phyloP scores from a whole-genome alignment of 2,888 invertebrate genomes.

The Nomada lathburiana region DNA sequence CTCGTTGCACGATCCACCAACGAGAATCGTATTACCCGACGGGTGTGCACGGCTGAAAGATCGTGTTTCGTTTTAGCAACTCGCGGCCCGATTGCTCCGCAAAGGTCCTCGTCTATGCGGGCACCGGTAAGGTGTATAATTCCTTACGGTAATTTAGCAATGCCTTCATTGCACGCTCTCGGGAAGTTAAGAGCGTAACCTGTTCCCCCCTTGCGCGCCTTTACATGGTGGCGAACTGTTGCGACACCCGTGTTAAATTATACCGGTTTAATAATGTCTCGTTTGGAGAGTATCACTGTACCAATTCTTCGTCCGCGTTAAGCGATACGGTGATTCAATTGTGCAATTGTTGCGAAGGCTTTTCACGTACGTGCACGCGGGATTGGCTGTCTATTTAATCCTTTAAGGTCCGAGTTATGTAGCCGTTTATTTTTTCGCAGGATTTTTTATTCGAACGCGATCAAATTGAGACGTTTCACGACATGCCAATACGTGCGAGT shows the following conservation, averaged over 20 bases:
- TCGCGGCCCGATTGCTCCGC: slow-evolving; percentile 53
- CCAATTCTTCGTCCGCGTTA: neutral
- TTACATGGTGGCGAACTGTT: neutral
- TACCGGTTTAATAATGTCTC: neutral
- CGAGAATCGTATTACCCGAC: slow-evolving; percentile 67
- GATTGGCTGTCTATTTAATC: too few relatives aligned
- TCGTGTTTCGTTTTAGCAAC: slow-evolving; percentile 58
- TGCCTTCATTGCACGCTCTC: neutral
- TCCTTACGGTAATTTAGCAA: slow-evolving; percentile 37
- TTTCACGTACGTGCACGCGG: too few relatives aligned
- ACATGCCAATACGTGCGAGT: too few relatives aligned
- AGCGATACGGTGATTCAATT: neutral
- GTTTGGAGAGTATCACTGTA: too few relatives aligned
- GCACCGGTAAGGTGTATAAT: slow-evolving; percentile 7
- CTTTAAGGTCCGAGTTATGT: too few relatives aligned
- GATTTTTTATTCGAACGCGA: too few relatives aligned
- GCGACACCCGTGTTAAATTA: neutral
- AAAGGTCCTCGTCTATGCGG: slow-evolving; percentile 25
- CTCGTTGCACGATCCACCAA: slow-evolving; percentile 68
- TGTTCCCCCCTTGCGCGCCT: neutral
- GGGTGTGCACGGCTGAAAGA: slow-evolving; percentile 53
- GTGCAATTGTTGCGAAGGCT: too few relatives aligned
- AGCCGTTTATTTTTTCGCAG: too few relatives aligned
- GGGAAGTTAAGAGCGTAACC: neutral
- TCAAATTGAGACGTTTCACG: too few relatives aligned